phyloP scores from a whole-genome alignment of 2,888 invertebrate species.

The Drosophila mimetica region DNA sequence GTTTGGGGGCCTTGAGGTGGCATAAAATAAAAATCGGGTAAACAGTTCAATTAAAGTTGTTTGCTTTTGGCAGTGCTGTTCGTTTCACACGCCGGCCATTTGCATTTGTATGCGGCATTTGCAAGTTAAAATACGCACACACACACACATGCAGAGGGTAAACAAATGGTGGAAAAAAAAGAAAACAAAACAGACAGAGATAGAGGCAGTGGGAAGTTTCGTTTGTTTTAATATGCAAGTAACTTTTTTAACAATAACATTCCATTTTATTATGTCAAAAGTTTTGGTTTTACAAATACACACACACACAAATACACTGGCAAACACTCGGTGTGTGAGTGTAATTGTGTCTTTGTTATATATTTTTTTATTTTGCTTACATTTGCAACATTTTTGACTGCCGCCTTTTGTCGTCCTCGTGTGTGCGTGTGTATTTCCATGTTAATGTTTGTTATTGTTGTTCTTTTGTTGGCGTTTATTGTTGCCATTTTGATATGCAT shows the following conservation, averaged over 20 bases:
- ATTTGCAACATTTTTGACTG: conserved; percentile 79
- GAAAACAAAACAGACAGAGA: conserved; percentile 28
- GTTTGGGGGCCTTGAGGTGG: conserved; percentile 19
- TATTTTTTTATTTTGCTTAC: conserved; percentile 73
- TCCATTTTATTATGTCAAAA: conserved; percentile 81
- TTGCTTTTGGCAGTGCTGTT: conserved; percentile 65
- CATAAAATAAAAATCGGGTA: conserved; percentile 78
- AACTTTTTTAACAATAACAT: conserved; percentile 80
- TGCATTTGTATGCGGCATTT: conserved; percentile 70
- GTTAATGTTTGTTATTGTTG: conserved; percentile 79
- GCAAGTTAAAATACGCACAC: conserved; percentile 41
- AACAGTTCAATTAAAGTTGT: conserved; percentile 81
- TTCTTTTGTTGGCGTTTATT: conserved; percentile 77
- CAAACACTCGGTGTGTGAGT: conserved; percentile 30
- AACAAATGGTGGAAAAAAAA: conserved; percentile 30
- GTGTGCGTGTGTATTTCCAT: conserved; percentile 66
- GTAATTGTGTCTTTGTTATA: conserved; percentile 42
- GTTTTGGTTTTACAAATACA: conserved; percentile 70
- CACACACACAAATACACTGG: conserved; percentile 11
- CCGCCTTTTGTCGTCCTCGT: conserved; percentile 54
- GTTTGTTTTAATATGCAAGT: conserved; percentile 79
- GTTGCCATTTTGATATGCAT: conserved; percentile 79
- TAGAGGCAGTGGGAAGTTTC: conserved; percentile 58
- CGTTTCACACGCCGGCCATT: conserved; percentile 75
- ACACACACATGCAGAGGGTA: conserved; percentile 25